These are phyloP conservation scores for Rugalucina vietnamica DNA, from an alignment of 2,888 invertebrate species.

Conservation along the genomic window DNA sequence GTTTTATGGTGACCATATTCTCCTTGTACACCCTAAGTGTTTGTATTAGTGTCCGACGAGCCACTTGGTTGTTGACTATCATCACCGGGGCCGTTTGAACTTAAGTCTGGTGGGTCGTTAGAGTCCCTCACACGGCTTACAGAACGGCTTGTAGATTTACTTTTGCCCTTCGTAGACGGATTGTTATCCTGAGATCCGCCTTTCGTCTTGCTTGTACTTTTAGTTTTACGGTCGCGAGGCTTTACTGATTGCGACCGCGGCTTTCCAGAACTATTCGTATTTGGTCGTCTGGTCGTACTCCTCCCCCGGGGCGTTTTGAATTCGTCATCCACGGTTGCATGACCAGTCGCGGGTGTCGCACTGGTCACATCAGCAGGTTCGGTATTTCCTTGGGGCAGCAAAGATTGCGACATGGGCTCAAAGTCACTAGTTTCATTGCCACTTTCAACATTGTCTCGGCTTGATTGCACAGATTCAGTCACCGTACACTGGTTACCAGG, in stretches of 20 bases:
- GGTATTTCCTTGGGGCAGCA: neutral
- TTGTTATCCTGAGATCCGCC: neutral
- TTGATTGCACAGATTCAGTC: too few relatives aligned
- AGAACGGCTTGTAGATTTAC: neutral
- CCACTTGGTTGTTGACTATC: neutral
- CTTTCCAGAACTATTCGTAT: neutral
- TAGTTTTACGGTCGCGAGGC: neutral
- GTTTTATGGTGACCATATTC: neutral
- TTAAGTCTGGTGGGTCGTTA: neutral
- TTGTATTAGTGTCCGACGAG: neutral
- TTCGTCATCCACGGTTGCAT: neutral
- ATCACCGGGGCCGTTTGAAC: neutral
- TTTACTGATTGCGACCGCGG: neutral
- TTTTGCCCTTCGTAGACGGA: neutral
- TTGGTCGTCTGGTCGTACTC: neutral
- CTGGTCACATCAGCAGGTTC: neutral
- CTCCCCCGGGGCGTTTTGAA: neutral
- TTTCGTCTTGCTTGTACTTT: neutral
- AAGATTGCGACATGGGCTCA: neutral
- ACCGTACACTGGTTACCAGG: too few relatives aligned
- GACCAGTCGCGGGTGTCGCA: neutral
- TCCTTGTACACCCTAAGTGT: neutral
- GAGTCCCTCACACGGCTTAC: neutral
- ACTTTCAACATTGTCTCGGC: neutral
- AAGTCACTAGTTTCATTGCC: neutral